A percentile compares a stretch with the other conserved stretches of the same genome.
phyloP scores from a whole-genome alignment of 2,113 vertebrate genomes.

The Arothron firmamentum region DNA sequence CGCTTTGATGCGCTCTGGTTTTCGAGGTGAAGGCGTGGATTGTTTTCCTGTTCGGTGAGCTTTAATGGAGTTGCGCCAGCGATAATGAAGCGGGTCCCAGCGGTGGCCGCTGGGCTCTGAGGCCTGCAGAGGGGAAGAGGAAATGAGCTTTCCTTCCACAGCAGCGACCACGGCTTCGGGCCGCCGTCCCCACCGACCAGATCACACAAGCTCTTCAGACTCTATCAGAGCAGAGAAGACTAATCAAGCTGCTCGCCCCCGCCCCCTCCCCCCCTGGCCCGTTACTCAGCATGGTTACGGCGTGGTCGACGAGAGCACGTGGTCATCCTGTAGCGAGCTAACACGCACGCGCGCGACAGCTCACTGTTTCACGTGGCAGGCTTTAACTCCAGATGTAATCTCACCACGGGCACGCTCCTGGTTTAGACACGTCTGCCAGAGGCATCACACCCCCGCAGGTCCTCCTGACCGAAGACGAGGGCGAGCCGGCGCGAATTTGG shows the following conservation, averaged over 20 bases:
- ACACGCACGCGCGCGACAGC: slow-evolving; percentile 53
- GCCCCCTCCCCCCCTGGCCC: slow-evolving; percentile 13
- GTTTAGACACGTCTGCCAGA: slow-evolving; percentile 74
- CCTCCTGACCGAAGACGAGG: no score
- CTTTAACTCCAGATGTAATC: no score
- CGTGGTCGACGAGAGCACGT: slow-evolving; percentile 39
- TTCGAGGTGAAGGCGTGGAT: no score
- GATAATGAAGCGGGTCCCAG: slow-evolving; percentile 17
- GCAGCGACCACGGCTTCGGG: slow-evolving; percentile 20
- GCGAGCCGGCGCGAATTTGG: slow-evolving; percentile 72
- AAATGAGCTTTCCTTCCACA: slow-evolving; percentile 10
- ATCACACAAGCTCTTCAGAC: slow-evolving; percentile 49
- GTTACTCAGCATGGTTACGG: slow-evolving; percentile 51
- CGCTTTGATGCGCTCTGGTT: no score
- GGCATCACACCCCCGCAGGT: no score
- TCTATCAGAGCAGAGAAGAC: slow-evolving; percentile 49
- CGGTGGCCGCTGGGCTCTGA: slow-evolving; percentile 3
- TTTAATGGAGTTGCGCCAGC: background rate
- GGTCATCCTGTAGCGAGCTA: slow-evolving; percentile 21
- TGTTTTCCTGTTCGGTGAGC: no score
- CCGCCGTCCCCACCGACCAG: slow-evolving; percentile 27
- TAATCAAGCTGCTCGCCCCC: slow-evolving; percentile 53
- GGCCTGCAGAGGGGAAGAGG: slow-evolving; percentile 8
- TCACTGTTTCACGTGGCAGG: slow-evolving; percentile 5
- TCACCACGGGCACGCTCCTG: slow-evolving; percentile 87